A percentile compares a stretch with the other conserved stretches of the same genome.
phyloP scores from a whole-genome alignment of 1,140 invertebrate species.

The Trichonephila clavata region DNA sequence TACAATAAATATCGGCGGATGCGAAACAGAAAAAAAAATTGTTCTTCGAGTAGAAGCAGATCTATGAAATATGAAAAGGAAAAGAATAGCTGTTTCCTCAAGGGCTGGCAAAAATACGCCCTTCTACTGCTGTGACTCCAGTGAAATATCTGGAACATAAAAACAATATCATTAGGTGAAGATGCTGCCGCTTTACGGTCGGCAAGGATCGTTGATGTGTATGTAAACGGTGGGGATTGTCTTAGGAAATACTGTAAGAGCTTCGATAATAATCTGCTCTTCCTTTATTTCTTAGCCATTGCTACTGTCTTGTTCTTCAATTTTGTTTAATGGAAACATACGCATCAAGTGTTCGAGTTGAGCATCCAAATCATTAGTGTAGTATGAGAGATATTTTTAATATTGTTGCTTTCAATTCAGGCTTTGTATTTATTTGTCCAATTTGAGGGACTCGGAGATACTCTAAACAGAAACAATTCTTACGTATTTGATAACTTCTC shows the following conservation, averaged over 20 bases:
- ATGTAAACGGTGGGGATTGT: constrained; percentile 22
- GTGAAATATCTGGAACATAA: constrained; percentile 68
- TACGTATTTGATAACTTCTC: too few species aligned
- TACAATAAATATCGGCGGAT: constrained; percentile 61
- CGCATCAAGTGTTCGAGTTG: neutral
- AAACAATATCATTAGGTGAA: constrained; percentile 66
- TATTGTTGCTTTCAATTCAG: too few species aligned
- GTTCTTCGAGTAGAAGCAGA: constrained; percentile 19
- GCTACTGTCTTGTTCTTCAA: neutral
- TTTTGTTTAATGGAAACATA: neutral
- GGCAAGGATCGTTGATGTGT: constrained; percentile 39
- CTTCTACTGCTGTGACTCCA: neutral
- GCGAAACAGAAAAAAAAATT: constrained; percentile 37
- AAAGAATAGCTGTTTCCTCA: constrained; percentile 47
- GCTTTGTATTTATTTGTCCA: too few species aligned
- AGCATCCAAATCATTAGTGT: neutral
- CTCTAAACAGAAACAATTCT: too few species aligned
- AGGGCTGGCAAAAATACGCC: constrained; percentile 16
- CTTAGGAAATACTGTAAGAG: neutral
- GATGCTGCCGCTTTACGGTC: constrained; percentile 48
- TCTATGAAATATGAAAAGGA: constrained; percentile 65
- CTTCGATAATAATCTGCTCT: constrained; percentile 1
- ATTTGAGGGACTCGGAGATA: too few species aligned
- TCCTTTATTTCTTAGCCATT: neutral
- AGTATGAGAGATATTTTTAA: too few species aligned